Conservation (phyloP, 2,888 invertebrate species). For the Drosophila pseudotalamancana region DNA sequence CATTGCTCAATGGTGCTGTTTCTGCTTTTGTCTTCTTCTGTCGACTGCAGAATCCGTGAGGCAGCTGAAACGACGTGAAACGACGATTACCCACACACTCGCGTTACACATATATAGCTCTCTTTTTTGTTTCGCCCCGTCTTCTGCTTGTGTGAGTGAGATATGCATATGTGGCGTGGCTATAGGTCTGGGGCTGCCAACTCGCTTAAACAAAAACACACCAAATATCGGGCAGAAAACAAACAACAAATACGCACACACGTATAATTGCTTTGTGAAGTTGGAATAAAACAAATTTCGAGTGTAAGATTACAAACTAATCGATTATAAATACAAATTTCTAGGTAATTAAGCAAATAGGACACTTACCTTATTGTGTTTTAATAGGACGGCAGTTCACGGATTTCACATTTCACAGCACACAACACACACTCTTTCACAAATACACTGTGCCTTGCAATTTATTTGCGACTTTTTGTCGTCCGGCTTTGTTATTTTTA, state of each 20-base stretch:
- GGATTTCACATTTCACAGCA: conserved; percentile 4
- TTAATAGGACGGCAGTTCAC: not conserved
- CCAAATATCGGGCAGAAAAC: conserved; percentile 29
- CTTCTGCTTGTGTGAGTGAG: conserved; percentile 69
- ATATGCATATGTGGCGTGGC: conserved; percentile 67
- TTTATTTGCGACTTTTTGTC: conserved; percentile 17
- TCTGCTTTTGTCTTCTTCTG: conserved; percentile 81
- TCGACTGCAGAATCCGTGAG: conserved; percentile 74
- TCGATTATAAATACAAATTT: not conserved
- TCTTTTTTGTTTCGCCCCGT: conserved; percentile 59
- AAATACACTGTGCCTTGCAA: conserved; percentile 13
- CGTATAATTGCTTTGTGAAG: not conserved
- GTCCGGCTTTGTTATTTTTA: not conserved
- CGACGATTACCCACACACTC: conserved; percentile 52
- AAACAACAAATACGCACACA: conserved; percentile 26
- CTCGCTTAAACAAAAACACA: conserved; percentile 26
- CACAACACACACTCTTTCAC: conserved; percentile 5
- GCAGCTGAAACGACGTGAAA: conserved; percentile 58
- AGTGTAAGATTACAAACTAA: not conserved
- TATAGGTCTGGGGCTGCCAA: conserved; percentile 48
- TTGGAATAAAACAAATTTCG: not conserved
- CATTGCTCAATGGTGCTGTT: conserved; percentile 50
- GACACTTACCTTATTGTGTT: conserved; percentile 25
- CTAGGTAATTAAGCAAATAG: not conserved
- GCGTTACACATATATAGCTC: conserved; percentile 45